These are phyloP conservation scores for Gambelia wislizenii DNA, from an alignment of 2,797 vertebrate genomes.

Conservation along the genomic window DNA sequence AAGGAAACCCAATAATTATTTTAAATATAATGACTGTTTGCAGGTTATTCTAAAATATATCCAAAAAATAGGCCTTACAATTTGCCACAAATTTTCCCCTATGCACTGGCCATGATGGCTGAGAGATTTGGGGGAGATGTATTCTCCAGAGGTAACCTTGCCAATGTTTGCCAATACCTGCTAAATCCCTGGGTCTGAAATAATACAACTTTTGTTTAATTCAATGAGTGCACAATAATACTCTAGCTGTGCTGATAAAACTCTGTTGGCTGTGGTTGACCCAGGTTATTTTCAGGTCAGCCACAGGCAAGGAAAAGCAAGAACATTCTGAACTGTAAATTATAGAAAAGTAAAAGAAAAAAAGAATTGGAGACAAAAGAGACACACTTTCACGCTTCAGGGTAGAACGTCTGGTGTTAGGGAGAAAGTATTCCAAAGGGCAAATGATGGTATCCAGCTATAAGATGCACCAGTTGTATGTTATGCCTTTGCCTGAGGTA, in stretches of 20 bases:
- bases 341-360: not conserved
- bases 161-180: not conserved
- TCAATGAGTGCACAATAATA: not conserved
- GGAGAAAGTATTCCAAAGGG: slow-evolving; percentile 26
- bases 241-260: not conserved
- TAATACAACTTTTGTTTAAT: not conserved
- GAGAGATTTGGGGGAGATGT: too few species aligned
- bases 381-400: slow-evolving; percentile 10
- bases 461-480: slow-evolving; percentile 20
- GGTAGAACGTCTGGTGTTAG: slow-evolving; percentile 13
- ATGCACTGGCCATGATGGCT: not conserved
- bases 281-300: slow-evolving; percentile 23
- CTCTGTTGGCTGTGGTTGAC: slow-evolving; percentile 12
- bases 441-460: not conserved
- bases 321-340: slow-evolving; percentile 25
- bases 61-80: not conserved
- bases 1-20: not conserved
- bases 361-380: not conserved
- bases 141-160: not conserved
- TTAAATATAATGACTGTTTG: not conserved
- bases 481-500: slow-evolving; percentile 6
- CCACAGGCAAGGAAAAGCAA: slow-evolving; percentile 15
- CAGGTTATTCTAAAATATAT: not conserved
- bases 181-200: not conserved
- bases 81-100: not conserved